Evolutionary conservation across 2,113 vertebrate species (phyloP), one percentile per base, ranked within the genome.

Genomic region (Aspiorhynchus laticeps): DNA sequence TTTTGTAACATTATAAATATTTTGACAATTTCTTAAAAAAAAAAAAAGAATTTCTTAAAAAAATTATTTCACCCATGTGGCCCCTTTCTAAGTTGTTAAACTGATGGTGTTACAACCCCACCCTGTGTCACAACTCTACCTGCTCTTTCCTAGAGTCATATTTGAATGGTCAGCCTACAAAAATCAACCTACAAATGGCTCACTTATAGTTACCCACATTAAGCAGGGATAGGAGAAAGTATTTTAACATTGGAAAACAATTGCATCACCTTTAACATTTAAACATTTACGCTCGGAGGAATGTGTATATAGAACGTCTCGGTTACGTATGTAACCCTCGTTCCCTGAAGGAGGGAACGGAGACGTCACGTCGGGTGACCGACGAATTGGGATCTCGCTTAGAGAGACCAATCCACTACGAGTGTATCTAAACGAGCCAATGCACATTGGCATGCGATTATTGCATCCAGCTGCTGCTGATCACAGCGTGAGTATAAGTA

Each of bases 191-290:
- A 14, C 9, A 38, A 38, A 80, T 38, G 17, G 1, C 36, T 41
- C 73, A 26, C 21, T 19, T 80, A 17, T 43, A n/a, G 41, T 26
- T 63, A n/a, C 12, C 12, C 78, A 26, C 5, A 12, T 14, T 80
- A 21, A 80, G 31, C 31, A 36, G 33, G 53, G 31, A 9, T 14
- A 38, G 2, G 12, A 38, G 3, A 8, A 7, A 4, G 11, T 38
- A 61, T 80, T 80, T 41, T 61, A 38, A 56, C 46, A 56, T 4
- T 3, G 3, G 17, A 0, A 56, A 38, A 59, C 61, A 17, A 26
- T 8, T 15, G 10, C 33, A 65, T 65, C 12, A 65, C 79, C 59
- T 43, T 65, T 51, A 83, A 69, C 59, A 65, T 81, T 53, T 59
- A 56, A 56, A 56, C 48, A 41, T 81, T 38, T 80, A 80, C n/a